Percentiles rank a stretch among this genome's conserved stretches.
Evolutionary conservation across 2,888 invertebrate genomes (phyloP).

Genomic region (Apodemia duryi): DNA sequence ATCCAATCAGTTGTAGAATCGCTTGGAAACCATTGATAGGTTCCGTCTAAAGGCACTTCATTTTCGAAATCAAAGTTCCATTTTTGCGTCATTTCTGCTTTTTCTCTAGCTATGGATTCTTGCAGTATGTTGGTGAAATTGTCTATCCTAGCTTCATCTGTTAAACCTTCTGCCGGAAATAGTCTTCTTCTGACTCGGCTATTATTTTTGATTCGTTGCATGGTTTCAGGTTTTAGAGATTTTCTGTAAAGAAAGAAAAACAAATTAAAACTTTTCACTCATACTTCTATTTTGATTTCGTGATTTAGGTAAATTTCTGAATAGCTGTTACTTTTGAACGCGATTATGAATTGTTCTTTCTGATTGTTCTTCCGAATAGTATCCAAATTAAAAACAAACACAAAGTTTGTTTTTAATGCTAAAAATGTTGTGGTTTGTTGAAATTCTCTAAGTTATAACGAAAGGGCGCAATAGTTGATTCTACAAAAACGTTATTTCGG

Average conservation of each 20-base stretch:
- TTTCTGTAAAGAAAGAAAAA: slow-evolving; percentile 45
- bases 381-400: too few relatives aligned
- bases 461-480: too few relatives aligned
- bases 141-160: slow-evolving; percentile 47
- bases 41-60: slow-evolving; percentile 61
- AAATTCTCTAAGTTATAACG: too few relatives aligned
- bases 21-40: slow-evolving; percentile 63
- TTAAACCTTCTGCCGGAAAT: slow-evolving; percentile 43
- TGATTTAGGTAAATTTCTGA: too few relatives aligned
- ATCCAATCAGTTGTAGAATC: slow-evolving; percentile 41
- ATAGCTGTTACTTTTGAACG: too few relatives aligned
- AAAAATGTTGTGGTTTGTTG: too few relatives aligned
- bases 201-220: slow-evolving; percentile 44
- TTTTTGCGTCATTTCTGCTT: slow-evolving; percentile 48
- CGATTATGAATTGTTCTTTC: too few relatives aligned
- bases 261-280: not conserved
- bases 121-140: slow-evolving; percentile 48
- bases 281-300: not conserved
- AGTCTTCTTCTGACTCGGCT: slow-evolving; percentile 61
- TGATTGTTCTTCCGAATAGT: too few relatives aligned
- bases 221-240: slow-evolving; percentile 41
- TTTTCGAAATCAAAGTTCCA: slow-evolving; percentile 80
- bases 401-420: too few relatives aligned
- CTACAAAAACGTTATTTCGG: too few relatives aligned
- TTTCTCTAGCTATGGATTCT: slow-evolving; percentile 41